Base-by-base conservation (phyloP, 2,113 vertebrate genomes). In the Clupea harengus region DNA sequence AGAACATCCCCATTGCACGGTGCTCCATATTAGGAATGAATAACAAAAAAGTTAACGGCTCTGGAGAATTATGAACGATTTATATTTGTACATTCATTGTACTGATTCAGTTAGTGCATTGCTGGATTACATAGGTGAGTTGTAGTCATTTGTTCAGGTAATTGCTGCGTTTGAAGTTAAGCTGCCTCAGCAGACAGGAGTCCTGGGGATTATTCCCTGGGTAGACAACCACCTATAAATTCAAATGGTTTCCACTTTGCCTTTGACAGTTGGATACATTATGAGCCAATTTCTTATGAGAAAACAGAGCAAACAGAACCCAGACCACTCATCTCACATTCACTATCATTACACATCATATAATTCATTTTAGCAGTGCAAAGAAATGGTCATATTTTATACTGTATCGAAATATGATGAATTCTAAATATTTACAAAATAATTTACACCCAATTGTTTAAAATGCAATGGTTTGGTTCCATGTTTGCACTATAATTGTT, bases 61-160 rank as follows among this genome's bases (percentile, higher is more conserved):
- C 72, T 78, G 28, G 72, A 39, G 72, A 32, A 32, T 78, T 15
- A 28, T 28, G 25, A 72, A 72, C n/a, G 15, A 60, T 20, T 60
- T 60, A 32, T 32, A 78, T 11, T 39, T 78, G 72, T 32, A 78
- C 72, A 15, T 72, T 72, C 25, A 13, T 25, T 32, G 25, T 28
- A 72, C 39, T 78, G 72, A 78, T 32, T 78, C 72, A 78, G 17
- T 78, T 32, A 78, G 72, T 78, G 13, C 11, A 15, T 15, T 78
- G 11, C 25, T 32, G 72, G 32, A 78, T 78, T 78, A 78, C 72
- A 5, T 44, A 78, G 72, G 28, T 78, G 72, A 78, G 72, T 4
- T 78, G 72, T 32, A 78, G 72, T 78, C 72, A 78, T 78, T 39
- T 78, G 72, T 78, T 78, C 72, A 78, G 28, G 72, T 78, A 78